Percentiles rank a stretch among this genome's conserved stretches.
These are phyloP conservation scores for Drosophila borborema DNA, from an alignment of 2,888 invertebrate genomes.

Conservation along the genomic window DNA sequence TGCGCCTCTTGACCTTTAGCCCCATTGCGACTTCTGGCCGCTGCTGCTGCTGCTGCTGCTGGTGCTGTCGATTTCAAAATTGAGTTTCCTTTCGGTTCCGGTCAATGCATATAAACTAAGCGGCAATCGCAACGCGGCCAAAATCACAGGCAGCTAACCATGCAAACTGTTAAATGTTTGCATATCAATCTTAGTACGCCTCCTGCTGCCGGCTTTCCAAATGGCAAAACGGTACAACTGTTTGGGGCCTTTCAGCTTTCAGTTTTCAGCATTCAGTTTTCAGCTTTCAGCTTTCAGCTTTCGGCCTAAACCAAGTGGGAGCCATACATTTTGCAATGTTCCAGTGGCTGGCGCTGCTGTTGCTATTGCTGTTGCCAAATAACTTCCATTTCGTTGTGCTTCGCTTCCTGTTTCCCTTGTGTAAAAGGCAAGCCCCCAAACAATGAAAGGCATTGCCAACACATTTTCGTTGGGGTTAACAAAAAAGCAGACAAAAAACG, in stretches of 20 bases:
- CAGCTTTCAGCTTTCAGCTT: constrained; percentile 22
- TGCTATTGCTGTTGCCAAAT: constrained; percentile 35
- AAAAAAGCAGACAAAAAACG: constrained; percentile 1
- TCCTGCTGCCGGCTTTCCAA: constrained; percentile 16
- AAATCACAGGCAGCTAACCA: constrained; percentile 66
- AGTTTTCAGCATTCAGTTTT: not conserved
- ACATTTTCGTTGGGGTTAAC: constrained; percentile 39
- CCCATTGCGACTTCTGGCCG: constrained; percentile 1
- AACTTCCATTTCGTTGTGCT: constrained; percentile 43
- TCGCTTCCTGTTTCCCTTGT: constrained; percentile 29
- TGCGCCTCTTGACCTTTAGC: constrained; percentile 38
- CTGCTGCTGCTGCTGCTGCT: not conserved
- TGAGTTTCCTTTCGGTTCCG: constrained; percentile 53
- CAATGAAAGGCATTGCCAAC: constrained; percentile 58
- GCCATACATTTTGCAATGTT: constrained; percentile 70
- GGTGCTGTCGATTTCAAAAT: constrained; percentile 41
- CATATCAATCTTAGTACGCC: constrained; percentile 70
- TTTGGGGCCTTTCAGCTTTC: constrained; percentile 23
- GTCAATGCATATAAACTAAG: constrained; percentile 56
- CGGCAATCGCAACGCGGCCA: constrained; percentile 36
- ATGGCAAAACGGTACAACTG: constrained; percentile 37
- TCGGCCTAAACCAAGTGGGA: constrained; percentile 66
- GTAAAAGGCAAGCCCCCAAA: constrained; percentile 37
- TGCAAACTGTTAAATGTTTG: constrained; percentile 72
- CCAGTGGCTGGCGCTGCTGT: constrained; percentile 24